phyloP scores from a whole-genome alignment of 2,888 invertebrate species.

The Nomada hirtipes region DNA sequence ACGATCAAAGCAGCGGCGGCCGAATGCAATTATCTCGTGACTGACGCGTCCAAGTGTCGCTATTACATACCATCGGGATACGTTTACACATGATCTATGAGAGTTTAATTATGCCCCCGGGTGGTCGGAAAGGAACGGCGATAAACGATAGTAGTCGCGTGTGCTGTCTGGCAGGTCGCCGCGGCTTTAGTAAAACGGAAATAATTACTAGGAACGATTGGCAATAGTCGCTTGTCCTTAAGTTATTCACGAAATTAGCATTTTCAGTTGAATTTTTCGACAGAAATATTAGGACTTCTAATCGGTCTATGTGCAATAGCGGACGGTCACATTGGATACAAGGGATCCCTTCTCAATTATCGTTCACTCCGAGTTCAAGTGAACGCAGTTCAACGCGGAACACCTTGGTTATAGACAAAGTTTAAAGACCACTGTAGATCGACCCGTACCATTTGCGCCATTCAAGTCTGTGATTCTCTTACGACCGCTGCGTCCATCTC shows the following conservation, averaged over 20 bases:
- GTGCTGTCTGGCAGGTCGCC: slow-evolving; percentile 38
- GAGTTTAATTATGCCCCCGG: slow-evolving; percentile 49
- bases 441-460: neutral
- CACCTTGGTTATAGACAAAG: neutral
- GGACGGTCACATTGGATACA: neutral
- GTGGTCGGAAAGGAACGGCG: slow-evolving; percentile 32
- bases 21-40: slow-evolving; percentile 32
- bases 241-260: slow-evolving; percentile 11
- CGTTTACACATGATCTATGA: slow-evolving; percentile 47
- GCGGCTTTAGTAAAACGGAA: slow-evolving; percentile 37
- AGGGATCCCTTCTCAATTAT: neutral
- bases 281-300: neutral
- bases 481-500: neutral
- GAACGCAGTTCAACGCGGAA: neutral
- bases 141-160: slow-evolving; percentile 20
- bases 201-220: slow-evolving; percentile 39
- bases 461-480: neutral
- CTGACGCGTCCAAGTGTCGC: slow-evolving; percentile 33
- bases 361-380: neutral
- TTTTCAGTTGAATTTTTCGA: too few species aligned
- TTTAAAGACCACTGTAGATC: neutral
- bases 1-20: slow-evolving; percentile 15
- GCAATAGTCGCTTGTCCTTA: slow-evolving; percentile 26
- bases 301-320: neutral
- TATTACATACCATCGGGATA: slow-evolving; percentile 29